phyloP scores from a whole-genome alignment of 2,888 invertebrate species.

The Litoditis marina region DNA sequence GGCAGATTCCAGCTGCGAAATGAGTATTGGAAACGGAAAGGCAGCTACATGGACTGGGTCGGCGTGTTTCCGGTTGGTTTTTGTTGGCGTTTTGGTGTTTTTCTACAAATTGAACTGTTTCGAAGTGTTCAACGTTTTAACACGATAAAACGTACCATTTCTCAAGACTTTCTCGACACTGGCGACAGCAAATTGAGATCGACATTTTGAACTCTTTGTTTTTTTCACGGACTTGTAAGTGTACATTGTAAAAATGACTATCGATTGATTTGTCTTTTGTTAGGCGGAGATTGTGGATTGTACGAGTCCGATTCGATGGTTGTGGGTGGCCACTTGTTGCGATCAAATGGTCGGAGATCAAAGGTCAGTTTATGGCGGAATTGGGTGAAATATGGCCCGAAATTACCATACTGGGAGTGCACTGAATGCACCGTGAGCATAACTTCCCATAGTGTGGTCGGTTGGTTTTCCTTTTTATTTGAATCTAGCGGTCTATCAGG shows the following conservation, averaged over 20 bases:
- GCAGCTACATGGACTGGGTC: constrained; percentile 54
- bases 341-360: constrained; percentile 25
- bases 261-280: not conserved
- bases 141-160: not conserved
- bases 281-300: constrained; percentile 36
- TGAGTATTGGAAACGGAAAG: constrained; percentile 39
- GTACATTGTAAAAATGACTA: too few relatives aligned
- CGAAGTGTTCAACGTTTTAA: too few relatives aligned
- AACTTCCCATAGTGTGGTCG: not conserved
- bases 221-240: too few relatives aligned
- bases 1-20: constrained; percentile 36
- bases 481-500: too few relatives aligned
- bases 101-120: too few relatives aligned
- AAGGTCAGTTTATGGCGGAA: constrained; percentile 7
- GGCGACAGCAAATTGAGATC: too few relatives aligned
- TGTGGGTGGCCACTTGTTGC: constrained; percentile 33
- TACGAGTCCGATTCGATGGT: constrained; percentile 31
- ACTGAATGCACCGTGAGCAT: too few relatives aligned
- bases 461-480: too few relatives aligned
- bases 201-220: too few relatives aligned
- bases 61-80: constrained; percentile 36
- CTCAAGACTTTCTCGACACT: not conserved
- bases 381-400: too few relatives aligned
- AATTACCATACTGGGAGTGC: too few relatives aligned
- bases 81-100: not conserved